Evolutionary conservation across 2,888 invertebrate genomes (phyloP).

Genomic region (Eilema depressum): DNA sequence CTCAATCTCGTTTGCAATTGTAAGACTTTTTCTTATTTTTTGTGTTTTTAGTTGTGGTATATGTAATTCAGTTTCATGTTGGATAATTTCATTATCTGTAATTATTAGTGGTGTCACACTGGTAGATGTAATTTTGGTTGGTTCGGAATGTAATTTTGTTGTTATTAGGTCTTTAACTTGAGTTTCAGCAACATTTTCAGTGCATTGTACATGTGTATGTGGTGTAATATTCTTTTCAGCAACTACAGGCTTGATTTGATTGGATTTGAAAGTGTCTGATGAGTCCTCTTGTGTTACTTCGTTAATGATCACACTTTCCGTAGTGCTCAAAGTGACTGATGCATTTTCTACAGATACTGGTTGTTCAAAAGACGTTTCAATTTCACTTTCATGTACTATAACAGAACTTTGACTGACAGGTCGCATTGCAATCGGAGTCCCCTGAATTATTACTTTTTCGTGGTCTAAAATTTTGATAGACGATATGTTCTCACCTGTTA

Average conservation of each 20-base stretch:
- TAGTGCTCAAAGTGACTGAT: slow-evolving; percentile 58
- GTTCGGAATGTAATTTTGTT: slow-evolving; percentile 59
- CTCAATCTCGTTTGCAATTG: slow-evolving; percentile 68
- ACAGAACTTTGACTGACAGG: slow-evolving; percentile 65
- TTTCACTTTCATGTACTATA: slow-evolving; percentile 69
- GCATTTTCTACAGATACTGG: slow-evolving; percentile 58
- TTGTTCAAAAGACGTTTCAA: slow-evolving; percentile 56
- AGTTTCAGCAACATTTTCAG: slow-evolving; percentile 71
- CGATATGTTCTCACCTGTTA: slow-evolving; percentile 63
- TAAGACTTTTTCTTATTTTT: slow-evolving; percentile 65
- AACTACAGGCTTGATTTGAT: slow-evolving; percentile 59
- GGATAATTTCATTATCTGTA: slow-evolving; percentile 72
- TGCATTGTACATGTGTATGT: slow-evolving; percentile 74
- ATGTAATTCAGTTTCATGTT: slow-evolving; percentile 74
- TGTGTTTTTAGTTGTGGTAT: slow-evolving; percentile 64
- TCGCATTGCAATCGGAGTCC: slow-evolving; percentile 60
- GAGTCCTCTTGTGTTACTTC: slow-evolving; percentile 74
- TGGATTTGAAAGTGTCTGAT: slow-evolving; percentile 57
- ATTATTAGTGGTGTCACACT: slow-evolving; percentile 71
- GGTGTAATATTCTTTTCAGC: slow-evolving; percentile 69
- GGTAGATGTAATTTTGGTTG: slow-evolving; percentile 65
- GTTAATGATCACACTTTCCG: slow-evolving; percentile 69
- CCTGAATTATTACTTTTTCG: slow-evolving; percentile 52
- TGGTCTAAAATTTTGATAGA: slow-evolving; percentile 40
- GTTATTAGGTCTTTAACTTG: slow-evolving; percentile 63